phyloP scores from a whole-genome alignment of 2,797 vertebrate species.

The Ceryle rudis region DNA sequence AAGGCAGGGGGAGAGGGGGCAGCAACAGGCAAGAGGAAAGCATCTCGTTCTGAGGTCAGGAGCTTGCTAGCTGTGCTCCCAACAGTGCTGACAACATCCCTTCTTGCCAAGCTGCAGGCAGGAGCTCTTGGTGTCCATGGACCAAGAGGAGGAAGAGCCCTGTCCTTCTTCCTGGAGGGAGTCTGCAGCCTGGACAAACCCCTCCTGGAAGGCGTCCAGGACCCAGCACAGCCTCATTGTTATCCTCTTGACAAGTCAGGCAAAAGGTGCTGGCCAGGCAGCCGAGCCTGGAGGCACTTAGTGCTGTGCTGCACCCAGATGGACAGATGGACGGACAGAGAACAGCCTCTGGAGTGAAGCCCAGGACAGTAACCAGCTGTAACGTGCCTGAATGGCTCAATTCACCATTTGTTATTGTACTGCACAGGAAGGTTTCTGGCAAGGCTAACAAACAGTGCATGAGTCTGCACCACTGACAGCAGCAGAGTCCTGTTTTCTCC shows the following conservation, averaged over 20 bases:
- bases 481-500: not conserved
- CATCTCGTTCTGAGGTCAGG: not conserved
- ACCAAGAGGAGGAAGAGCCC: not conserved
- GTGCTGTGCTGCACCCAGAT: not conserved
- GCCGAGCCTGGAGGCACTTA: accelerated
- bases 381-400: not conserved
- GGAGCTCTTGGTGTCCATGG: accelerated
- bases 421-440: not conserved
- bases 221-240: accelerated
- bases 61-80: not conserved
- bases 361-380: accelerated
- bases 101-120: accelerated
- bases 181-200: accelerated
- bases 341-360: not conserved
- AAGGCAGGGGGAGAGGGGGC: accelerated
- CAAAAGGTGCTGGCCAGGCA: no score
- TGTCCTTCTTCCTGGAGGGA: accelerated
- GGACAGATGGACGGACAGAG: accelerated
- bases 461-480: accelerated
- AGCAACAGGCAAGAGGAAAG: not conserved
- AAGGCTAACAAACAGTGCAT: not conserved
- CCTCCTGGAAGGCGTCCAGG: not conserved
- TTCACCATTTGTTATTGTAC: accelerated
- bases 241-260: accelerated
- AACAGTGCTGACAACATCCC: not conserved